Base-by-base conservation (phyloP, 2,113 vertebrate genomes). In the Chionodraco myersi region DNA sequence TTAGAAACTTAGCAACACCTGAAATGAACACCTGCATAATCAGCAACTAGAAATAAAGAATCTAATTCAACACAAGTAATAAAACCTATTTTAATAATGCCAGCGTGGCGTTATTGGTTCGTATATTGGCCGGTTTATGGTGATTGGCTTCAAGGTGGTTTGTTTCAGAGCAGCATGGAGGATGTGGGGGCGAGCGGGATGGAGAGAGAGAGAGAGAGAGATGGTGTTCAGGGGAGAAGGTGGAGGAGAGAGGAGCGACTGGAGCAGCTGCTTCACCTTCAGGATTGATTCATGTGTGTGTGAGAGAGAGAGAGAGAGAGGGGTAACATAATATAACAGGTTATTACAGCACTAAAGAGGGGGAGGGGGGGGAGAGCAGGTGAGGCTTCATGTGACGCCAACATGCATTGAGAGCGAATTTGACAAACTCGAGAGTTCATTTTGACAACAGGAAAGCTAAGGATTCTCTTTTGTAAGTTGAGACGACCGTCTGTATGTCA, bases 211-310 rank as follows among this genome's bases (percentile, higher is more conserved):
- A 21, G 21, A 21, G 45, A n/a, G 6, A 57, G 36, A 21, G 65
- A 68, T 78, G 84, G 56, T 61, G 52, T 64, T 85, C 47, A 49
- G 10, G 23, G 53, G 54, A 52, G 69, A 10, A 30, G 57, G 71
- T 23, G 59, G 81, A 71, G 52, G 81, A 62, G n/a, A 48, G 34
- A 47, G 56, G 47, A 61, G 51, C 6, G 16, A 65, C 53, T 8
- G 34, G 2, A 53, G 75, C 36, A 21, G 79, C 86, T 86, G 88
- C 88, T 86, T 88, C 78, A 86, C 79, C 68, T 72, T 51, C 47
- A 66, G 23, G 36, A 26, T n/a, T 41, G 51, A 53, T 68, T 41
- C 66, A 60, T 48, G 49, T 49, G 59, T 62, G 72, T 58, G 61
- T 30, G 48, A 26, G 21, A 21, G 63, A 47, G 48, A n/a, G 6